Evolutionary conservation across 1,140 invertebrate genomes (phyloP), one percentile per base, ranked within the genome.

Genomic region (Heterodera carotae): DNA sequence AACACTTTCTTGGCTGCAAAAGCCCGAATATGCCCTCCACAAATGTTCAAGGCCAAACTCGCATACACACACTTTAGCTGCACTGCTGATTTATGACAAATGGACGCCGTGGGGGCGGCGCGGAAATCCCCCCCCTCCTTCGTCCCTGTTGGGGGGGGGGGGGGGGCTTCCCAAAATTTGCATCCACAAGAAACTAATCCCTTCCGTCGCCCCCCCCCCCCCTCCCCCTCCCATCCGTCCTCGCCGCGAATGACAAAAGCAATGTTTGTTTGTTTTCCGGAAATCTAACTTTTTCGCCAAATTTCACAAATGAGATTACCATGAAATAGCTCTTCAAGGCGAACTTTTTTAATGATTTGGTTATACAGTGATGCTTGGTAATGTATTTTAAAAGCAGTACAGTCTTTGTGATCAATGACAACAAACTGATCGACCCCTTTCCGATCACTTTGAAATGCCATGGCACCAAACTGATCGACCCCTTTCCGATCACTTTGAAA

Each of bases 231-330:
- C n/a, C n/a, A n/a, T n/a, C n/a, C 2, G n/a, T 62, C 59, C 59
- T 62, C 59, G 6, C 22, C 59, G 22, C 2, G 59, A 6, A 29
- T 18, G 27, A 66, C 12, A 5, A 29, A 29, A 12, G 62, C n/a
- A 66, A 66, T 66, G 27, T 66, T 34, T 66, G 27, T 66, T 34
- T 66, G 62, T 66, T 27, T 29, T 66, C 27, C 62, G 10, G 48
- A 53, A 53, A 43, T 43, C 12, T 2, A n/a, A n/a, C n/a, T n/a
- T n/a, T n/a, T 22, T 29, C n/a, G 8, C 29, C 2, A 8, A 62
- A 25, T n/a, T 62, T 6, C 22, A 8, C 59, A 39, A n/a, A n/a
- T n/a, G 39, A 6, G 39, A 39, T 39, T 39, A 39, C 39, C 39
- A 12, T 39, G 12, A 39, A 39, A 12, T 29, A 25, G 8, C 18